phyloP scores from a whole-genome alignment of 2,113 vertebrate genomes.

The Zosterops japonicus region DNA sequence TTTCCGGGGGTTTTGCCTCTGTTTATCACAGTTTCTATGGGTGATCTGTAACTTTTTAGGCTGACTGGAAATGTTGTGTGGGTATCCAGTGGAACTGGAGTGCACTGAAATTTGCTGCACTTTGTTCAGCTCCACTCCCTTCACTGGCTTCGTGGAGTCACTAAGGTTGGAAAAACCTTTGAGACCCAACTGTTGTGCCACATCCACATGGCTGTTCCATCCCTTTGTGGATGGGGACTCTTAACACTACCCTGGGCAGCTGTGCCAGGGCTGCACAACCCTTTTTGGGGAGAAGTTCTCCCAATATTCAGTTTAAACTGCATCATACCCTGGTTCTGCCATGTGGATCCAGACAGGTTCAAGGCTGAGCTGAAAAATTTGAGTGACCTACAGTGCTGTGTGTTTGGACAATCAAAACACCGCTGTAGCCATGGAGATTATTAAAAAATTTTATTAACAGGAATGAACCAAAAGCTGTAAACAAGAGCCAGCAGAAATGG shows the following conservation, averaged over 20 bases:
- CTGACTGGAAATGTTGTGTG: rapidly evolving
- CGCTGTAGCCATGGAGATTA: background rate
- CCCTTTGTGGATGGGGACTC: no score
- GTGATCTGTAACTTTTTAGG: rapidly evolving
- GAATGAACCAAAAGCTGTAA: background rate
- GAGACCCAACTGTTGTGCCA: background rate
- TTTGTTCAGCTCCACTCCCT: rapidly evolving
- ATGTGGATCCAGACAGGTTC: background rate
- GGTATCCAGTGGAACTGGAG: background rate
- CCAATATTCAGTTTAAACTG: background rate
- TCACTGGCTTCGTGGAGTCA: background rate
- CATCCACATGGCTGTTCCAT: no score
- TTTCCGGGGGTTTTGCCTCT: background rate
- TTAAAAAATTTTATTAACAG: constrained; percentile 16
- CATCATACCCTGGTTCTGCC: background rate
- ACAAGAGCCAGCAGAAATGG: background rate
- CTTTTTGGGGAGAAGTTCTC: background rate
- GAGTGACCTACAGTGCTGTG: background rate
- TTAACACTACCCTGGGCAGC: background rate
- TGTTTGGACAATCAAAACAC: background rate
- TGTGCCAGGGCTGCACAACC: background rate
- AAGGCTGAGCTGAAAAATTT: no score
- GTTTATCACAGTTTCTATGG: rapidly evolving
- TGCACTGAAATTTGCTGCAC: rapidly evolving
- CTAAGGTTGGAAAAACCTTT: rapidly evolving